Base-by-base conservation (phyloP, 2,888 invertebrate genomes). In the Apamea monoglypha region DNA sequence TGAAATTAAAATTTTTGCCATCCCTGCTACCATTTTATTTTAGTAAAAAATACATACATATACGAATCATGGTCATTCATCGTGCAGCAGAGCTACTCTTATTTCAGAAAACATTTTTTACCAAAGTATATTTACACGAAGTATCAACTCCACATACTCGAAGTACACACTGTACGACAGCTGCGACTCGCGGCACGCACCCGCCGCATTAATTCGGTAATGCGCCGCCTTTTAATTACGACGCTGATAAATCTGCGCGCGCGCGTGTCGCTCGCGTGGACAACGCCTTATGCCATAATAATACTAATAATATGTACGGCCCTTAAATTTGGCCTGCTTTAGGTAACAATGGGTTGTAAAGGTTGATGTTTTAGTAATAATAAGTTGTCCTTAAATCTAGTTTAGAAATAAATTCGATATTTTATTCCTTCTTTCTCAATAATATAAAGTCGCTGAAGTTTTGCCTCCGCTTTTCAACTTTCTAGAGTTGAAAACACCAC, bases 161-260 rank as follows among this genome's bases (percentile, higher is more conserved):
- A 74, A 73, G 87, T 93, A 89, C 56, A 87, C 78, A 76, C 82
- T 80, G 70, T 68, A 83, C 93, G 95, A 96, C 96, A 96, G 96
- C 96, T 96, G 96, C 95, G 91, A 89, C 91, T 92, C 91, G 90
- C 89, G 91, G 91, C 94, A 92, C 95, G 95, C 95, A 95, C 96
- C 94, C 95, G 89, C 90, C 92, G 91, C 92, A 94, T 95, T 95
- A 95, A 93, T 94, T 94, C 94, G 94, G 94, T 96, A 96, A 96
- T 96, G 95, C 93, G 93, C 93, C 94, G 95, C 96, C 93, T 95
- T 96, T 97, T 96, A 96, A 97, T 97, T 96, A 96, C 92, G 93
- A 80, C 89, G 91, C 95, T 96, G 96, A 96, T 96, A 97, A 97
- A 97, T 97, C 96, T 95, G 96, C 96, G 96, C 96, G 91, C 89